Evolutionary conservation across 2,113 vertebrate species (phyloP).

Genomic region (Rhegmatorhina hoffmannsi): DNA sequence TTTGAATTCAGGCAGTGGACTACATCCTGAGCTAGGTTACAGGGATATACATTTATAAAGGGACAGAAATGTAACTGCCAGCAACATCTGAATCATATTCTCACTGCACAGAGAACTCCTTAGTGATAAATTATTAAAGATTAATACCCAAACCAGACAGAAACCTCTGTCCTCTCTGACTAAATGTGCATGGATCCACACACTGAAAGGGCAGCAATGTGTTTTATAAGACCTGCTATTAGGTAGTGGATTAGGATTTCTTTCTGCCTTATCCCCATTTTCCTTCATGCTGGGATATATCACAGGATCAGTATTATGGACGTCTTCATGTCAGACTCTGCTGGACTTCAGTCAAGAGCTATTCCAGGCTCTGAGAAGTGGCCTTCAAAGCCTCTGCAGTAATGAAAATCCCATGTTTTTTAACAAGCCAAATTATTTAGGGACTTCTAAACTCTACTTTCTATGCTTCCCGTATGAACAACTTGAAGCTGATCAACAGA

Average conservation of each 20-base stretch:
- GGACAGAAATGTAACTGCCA: background rate
- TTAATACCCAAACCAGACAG: background rate
- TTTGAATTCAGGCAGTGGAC: background rate
- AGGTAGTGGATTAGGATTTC: background rate
- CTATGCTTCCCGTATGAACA: background rate
- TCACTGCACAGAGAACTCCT: background rate
- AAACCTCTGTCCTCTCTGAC: background rate
- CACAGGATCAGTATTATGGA: background rate
- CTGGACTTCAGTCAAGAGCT: background rate
- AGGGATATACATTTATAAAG: background rate
- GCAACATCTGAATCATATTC: background rate
- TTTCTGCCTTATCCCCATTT: background rate
- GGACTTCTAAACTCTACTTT: background rate
- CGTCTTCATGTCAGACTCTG: background rate
- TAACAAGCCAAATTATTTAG: background rate
- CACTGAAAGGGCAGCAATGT: background rate
- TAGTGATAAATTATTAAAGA: background rate
- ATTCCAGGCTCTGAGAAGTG: background rate
- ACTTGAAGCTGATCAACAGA: background rate
- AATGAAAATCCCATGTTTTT: background rate
- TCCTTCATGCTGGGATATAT: background rate
- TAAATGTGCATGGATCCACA: background rate
- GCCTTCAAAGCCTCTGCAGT: background rate
- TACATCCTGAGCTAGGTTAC: background rate
- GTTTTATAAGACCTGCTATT: background rate